Evolutionary conservation across 1,140 invertebrate genomes (phyloP).

Genomic region (Arctopsyche grandis): DNA sequence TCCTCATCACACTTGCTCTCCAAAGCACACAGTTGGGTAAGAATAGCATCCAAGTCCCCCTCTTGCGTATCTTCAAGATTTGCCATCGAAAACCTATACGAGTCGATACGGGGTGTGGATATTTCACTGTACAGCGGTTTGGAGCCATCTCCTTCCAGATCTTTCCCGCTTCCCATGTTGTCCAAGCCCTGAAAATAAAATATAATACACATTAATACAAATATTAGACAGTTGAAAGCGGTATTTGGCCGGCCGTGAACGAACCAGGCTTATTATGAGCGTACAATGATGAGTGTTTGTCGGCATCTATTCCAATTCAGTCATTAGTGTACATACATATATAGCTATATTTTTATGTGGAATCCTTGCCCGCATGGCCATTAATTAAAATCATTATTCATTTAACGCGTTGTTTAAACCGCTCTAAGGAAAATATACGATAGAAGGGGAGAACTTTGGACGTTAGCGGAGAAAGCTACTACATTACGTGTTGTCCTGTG

Average conservation of each 20-base stretch:
- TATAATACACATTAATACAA: not conserved
- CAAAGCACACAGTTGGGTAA: constrained; percentile 92
- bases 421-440: not conserved
- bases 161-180: constrained; percentile 13
- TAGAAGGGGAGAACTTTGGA: too few relatives aligned
- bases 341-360: not conserved
- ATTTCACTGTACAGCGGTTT: constrained; percentile 59
- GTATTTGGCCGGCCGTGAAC: too few relatives aligned
- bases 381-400: constrained; percentile 33
- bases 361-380: constrained; percentile 28
- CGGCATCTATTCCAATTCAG: constrained; percentile 35
- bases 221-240: not conserved
- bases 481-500: too few relatives aligned
- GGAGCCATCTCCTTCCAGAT: constrained; percentile 8
- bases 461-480: too few relatives aligned
- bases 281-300: not conserved
- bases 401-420: not conserved
- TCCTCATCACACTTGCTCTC: constrained; percentile 82
- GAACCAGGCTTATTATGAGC: too few relatives aligned
- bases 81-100: constrained; percentile 91
- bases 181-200: constrained; percentile 48
- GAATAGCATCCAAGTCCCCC: constrained; percentile 94
- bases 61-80: constrained; percentile 95
- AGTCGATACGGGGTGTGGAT: constrained; percentile 76
- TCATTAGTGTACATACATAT: not conserved